Evolutionary conservation across 2,888 invertebrate genomes (phyloP).

Genomic region (Trichogramma dendrolimi): DNA sequence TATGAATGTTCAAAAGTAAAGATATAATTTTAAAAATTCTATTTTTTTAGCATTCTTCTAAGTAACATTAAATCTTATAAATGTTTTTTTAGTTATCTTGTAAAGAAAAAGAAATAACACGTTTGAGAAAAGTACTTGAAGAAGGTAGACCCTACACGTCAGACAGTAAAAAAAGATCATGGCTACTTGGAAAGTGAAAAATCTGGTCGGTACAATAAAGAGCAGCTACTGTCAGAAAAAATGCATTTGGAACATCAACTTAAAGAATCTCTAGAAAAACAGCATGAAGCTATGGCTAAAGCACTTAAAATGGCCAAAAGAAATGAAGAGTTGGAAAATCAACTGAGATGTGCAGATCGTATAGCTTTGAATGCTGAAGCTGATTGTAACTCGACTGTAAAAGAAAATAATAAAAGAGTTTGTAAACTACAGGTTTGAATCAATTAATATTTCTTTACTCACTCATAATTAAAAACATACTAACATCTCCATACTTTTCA

Average conservation of each 20-base stretch:
- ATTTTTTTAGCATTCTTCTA: too few relatives aligned
- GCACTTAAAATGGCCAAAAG: slow-evolving; percentile 71
- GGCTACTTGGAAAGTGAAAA: slow-evolving; percentile 59
- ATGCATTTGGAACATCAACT: slow-evolving; percentile 57
- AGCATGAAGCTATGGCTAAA: slow-evolving; percentile 77
- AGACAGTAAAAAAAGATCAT: slow-evolving; percentile 62
- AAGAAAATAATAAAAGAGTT: slow-evolving; percentile 57
- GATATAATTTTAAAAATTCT: slow-evolving; percentile 3
- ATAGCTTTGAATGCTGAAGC: slow-evolving; percentile 72
- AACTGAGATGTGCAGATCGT: slow-evolving; percentile 69
- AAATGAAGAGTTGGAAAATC: slow-evolving; percentile 67
- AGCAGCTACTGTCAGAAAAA: slow-evolving; percentile 49
- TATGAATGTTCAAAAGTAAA: slow-evolving; percentile 1
- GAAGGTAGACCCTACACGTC: slow-evolving; percentile 67
- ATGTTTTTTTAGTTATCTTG: slow-evolving; percentile 38
- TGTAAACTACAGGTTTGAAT: slow-evolving; percentile 46
- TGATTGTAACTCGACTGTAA: slow-evolving; percentile 68
- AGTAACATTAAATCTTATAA: not conserved
- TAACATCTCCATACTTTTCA: slow-evolving; percentile 33
- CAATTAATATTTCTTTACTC: slow-evolving; percentile 20
- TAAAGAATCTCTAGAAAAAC: slow-evolving; percentile 60
- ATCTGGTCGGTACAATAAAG: slow-evolving; percentile 18
- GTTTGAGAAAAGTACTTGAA: slow-evolving; percentile 66
- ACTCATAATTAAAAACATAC: not conserved
- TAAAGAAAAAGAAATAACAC: slow-evolving; percentile 66